Evolutionary conservation across 2,797 vertebrate genomes (phyloP), one percentile per base, ranked within the genome.

Genomic region (Thaleichthys pacificus): DNA sequence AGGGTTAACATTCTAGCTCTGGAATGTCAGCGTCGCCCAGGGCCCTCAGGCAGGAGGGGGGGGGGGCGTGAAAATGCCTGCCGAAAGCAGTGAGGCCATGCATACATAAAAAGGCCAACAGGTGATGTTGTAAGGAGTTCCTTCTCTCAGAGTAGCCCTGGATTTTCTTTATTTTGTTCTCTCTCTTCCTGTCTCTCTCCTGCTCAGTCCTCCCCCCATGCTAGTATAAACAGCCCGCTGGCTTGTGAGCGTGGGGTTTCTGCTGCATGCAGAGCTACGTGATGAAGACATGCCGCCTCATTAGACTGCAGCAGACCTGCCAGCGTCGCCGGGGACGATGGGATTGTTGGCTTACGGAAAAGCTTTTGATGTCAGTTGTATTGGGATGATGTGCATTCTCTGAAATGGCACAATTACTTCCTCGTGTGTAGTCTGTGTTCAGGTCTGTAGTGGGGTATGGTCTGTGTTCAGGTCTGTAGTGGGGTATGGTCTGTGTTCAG

Each of bases 291-390:
- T 89, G 72, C 75, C 69, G 19, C 68, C 71, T 87, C 84, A 89
- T 91, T 88, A 82, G 77, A 80, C 85, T 85, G 82, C 69, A 67
- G 51, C 58, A 71, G n/a, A n/a, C n/a, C n/a, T n/a, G n/a, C n/a
- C n/a, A n/a, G n/a, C n/a, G n/a, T n/a, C n/a, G n/a, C n/a, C n/a
- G n/a, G n/a, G n/a, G n/a, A n/a, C n/a, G n/a, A 51, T 30, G 30
- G 30, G 30, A 30, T 30, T 30, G 30, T 30, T 30, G 30, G 30
- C 30, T 30, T 30, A 30, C 2, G 4, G 65, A 69, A 70, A 70
- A 21, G 60, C 61, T 51, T 85, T 82, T 81, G 69, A 80, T 84
- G 81, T 86, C 60, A 70, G 76, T 63, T 80, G 81, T 72, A 70
- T 81, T 80, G 61, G 71, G 74, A 87, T 70, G 79, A n/a, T n/a